Evolutionary conservation across 2,113 vertebrate genomes (phyloP), one percentile per base, ranked within the genome.

Genomic region (Mionectes macconnelli): DNA sequence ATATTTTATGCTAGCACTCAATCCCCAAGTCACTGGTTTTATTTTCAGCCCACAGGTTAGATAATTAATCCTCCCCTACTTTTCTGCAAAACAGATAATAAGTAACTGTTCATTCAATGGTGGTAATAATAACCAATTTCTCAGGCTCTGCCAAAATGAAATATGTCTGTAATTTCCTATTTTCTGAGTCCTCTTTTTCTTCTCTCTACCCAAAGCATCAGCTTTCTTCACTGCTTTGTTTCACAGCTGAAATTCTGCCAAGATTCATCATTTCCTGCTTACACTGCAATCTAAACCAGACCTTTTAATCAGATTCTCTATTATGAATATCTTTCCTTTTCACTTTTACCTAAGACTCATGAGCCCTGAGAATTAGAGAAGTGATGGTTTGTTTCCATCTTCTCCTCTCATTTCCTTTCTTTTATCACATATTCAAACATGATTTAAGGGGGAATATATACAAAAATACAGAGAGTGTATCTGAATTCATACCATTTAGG

Each of bases 231-330:
- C 79, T 69, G 42, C 87, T 94, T 90, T 89, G 81, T 96, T 97
- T 97, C 82, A 82, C 84, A 93, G 62, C 6, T 95, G 97, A 95
- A 56, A 66, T 40, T 80, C 85, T 87, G 96, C 96, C 97, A 96
- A 95, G 70, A 89, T 89, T 94, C 94, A 90, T 95, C 93, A 95
- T 96, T 97, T 98, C 96, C 97, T 97, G 96, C 88, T 95, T 92
- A 67, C n/a, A 62, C 40, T 74, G 92, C 57, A 83, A 90, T 90
- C 92, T 89, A 80, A 76, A 96, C 79, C 92, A 96, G 96, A 87
- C 70, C 75, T 93, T 94, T 60, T 75, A 90, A 96, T 96, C 96
- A 97, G 80, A 91, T 87, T 79, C 69, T 91, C 76, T 76, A 28
- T 28, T 67, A 44, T 84, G 87, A 96, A 77, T 83, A 57, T 73